Evolutionary conservation across 2,113 vertebrate species (phyloP), one percentile per base, ranked within the genome.

Genomic region (Antidorcas marsupialis): DNA sequence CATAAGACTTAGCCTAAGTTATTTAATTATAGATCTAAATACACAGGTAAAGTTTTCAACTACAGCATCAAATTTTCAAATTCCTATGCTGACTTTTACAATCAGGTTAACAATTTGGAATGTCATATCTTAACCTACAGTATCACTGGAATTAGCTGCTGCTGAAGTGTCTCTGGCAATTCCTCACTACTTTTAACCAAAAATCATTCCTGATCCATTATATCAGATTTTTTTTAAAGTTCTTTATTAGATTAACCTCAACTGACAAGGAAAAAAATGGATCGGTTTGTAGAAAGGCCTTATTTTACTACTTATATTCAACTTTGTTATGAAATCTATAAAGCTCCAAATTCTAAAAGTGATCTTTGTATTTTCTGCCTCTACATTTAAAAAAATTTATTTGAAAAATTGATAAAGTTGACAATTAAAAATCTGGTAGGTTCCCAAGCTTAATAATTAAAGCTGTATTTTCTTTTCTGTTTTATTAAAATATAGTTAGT

Each of bases 391-490:
- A 14, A 36, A 86, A 83, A 95, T 92, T 91, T 94, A 50, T 85
- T 82, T 96, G n/a, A 94, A 90, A 96, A 94, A 71, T 12, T 89
- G 62, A 90, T 33, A 91, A 71, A 94, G 19, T 50, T 94, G 33
- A 96, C 53, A 86, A 76, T 47, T 60, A 94, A 91, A 97, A 95
- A 36, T 91, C 39, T 93, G 47, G 43, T 57, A 90, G 47, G 47
- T 84, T 89, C 82, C 64, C 78, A 94, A 92, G 52, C 33, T 87
- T 62, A 39, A 82, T 62, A 95, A 94, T 92, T 78, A 96, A 98
- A 98, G 97, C 98, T 98, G 98, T 98, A 98, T 98, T 98, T 98
- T 98, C 98, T 98, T 98, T 98, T 97, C 98, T 90, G 85, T 97
- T 95, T 98, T 96, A 90, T 87, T 71, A 97, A 97, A 79, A 89